Evolutionary conservation across 2,113 vertebrate genomes (phyloP), one percentile per base, ranked within the genome.

Genomic region (Odontophorus gujanensis): DNA sequence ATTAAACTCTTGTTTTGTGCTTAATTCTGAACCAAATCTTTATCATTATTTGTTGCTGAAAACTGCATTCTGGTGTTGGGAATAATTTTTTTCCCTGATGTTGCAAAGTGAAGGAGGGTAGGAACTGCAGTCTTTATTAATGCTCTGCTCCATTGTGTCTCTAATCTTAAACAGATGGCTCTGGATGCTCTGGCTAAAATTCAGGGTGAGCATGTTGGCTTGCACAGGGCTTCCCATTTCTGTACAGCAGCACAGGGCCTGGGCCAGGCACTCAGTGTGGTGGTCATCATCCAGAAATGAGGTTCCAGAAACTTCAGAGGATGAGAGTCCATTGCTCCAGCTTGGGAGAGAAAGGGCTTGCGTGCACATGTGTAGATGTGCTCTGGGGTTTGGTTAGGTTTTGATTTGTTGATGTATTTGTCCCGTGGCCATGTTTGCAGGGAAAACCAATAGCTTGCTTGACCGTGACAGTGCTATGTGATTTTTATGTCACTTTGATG

Each of bases 101-200:
- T 59, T 76, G 68, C 68, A 34, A 25, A 42, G 24, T 77, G 40
- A 80, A 92, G 79, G 76, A 94, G 62, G 32, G 59, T 90, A 88
- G 90, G 61, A 95, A 69, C 7, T 78, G 76, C 77, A 76, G 45
- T 40, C 76, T 92, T 94, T 96, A 86, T 91, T 96, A 96, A 82
- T 94, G 94, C 57, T 93, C 32, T 77, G 57, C 67, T 96, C 85
- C 14, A 28, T 48, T 94, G 89, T 91, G 91, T 51, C 93, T 53
- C 76, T 96, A 89, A 86, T 89, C 57, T 66, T 87, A 67, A 93
- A 62, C 91, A 93, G 92, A 90, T 93, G 94, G 87, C 36, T 26
- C 69, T 73, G 61, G 77, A 77, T 55, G 43, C 57, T 76, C 86
- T 87, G 89, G 81, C 74, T 63, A 28, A 90, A 84, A 81, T 36